These are phyloP conservation scores for Lepisosteus oculatus DNA, from an alignment of 2,113 vertebrate genomes.

Conservation along the genomic window DNA sequence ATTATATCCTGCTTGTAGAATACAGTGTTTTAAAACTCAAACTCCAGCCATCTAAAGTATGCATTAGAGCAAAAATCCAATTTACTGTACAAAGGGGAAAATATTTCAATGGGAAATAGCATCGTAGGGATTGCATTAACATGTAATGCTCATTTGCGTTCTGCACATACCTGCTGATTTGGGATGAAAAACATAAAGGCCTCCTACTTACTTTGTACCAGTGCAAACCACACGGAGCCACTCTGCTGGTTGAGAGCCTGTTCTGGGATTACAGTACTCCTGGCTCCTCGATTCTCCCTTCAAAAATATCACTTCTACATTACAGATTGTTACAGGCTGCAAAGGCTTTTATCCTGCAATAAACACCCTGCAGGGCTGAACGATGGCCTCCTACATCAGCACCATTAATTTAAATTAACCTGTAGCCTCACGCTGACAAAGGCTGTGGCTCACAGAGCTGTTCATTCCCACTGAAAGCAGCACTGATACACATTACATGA, in stretches of 20 bases:
- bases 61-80: no score
- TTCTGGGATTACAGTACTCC: neutral
- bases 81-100: no score
- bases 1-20: no score
- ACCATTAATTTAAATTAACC: constrained; percentile 2
- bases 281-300: neutral
- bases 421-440: neutral
- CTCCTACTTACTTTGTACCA: no score
- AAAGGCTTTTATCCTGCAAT: neutral
- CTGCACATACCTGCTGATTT: no score
- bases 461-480: neutral
- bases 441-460: neutral
- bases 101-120: no score
- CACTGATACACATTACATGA: neutral
- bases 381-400: neutral
- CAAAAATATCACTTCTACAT: neutral
- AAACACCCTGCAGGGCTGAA: neutral
- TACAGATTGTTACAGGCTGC: neutral
- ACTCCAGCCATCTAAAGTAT: no score
- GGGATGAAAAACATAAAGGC: no score
- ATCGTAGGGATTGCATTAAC: no score
- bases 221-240: no score
- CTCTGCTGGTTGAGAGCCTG: neutral
- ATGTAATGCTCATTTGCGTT: no score
- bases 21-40: no score